phyloP scores from a whole-genome alignment of 2,113 vertebrate species.

The Cichladusa arquata region DNA sequence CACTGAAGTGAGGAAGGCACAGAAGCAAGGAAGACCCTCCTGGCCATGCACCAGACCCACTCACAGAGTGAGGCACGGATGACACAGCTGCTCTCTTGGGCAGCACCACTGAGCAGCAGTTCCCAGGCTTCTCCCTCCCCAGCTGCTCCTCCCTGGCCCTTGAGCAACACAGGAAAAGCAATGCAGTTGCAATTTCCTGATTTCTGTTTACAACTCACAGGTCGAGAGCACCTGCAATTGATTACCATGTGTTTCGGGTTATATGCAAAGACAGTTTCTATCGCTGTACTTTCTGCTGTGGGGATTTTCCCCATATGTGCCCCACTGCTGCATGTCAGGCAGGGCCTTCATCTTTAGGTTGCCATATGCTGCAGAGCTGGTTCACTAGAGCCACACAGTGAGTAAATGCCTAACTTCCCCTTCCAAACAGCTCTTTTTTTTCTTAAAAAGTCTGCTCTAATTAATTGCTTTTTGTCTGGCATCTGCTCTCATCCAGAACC shows the following conservation, averaged over 20 bases:
- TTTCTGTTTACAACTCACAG: conserved; percentile 23
- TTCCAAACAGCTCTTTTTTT: neutral
- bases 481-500: neutral
- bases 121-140: neutral
- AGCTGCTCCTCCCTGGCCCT: neutral
- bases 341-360: rapidly evolving
- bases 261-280: neutral
- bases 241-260: neutral
- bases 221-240: neutral
- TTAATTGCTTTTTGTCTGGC: neutral
- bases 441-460: neutral
- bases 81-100: rapidly evolving
- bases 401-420: neutral
- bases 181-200: neutral
- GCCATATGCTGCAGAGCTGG: neutral
- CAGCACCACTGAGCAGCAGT: neutral
- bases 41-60: neutral
- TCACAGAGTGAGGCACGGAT: rapidly evolving
- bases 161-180: conserved; percentile 46
- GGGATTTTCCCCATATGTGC: rapidly evolving
- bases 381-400: neutral
- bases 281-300: neutral
- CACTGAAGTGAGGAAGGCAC: neutral
- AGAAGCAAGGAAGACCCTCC: neutral
- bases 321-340: neutral